Evolutionary conservation across 2,797 vertebrate species (phyloP).

Genomic region (Oceanodroma leucorhoa): DNA sequence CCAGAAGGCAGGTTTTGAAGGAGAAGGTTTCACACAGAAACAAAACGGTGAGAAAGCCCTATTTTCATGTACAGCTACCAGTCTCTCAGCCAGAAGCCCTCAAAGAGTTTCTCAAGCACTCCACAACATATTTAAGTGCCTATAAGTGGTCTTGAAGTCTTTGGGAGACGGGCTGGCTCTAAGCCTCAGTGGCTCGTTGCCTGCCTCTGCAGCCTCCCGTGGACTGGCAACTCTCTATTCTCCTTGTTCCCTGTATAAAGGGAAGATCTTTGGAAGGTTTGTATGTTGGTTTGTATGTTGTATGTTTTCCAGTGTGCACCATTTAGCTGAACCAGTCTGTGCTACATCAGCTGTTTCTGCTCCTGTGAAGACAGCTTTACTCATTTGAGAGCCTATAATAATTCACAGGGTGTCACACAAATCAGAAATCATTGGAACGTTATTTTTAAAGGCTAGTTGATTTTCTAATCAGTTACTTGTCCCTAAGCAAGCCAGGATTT

Average conservation of each 20-base stretch:
- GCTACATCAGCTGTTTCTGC: not conserved
- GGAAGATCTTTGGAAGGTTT: not conserved
- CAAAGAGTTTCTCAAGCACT: not conserved
- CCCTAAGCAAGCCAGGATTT: not conserved
- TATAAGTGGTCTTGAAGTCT: not conserved
- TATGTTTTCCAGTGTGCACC: not conserved
- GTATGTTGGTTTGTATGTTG: not conserved
- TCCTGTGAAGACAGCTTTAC: not conserved
- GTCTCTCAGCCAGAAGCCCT: not conserved
- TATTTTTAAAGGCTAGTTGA: not conserved
- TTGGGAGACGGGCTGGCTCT: not conserved
- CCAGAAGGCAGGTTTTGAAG: not conserved
- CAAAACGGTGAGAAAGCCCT: rapidly evolving
- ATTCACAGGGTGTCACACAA: not conserved
- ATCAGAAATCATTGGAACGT: not conserved
- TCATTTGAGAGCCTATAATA: not conserved
- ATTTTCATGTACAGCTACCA: not conserved
- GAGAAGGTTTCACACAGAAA: not conserved
- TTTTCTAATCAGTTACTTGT: not conserved
- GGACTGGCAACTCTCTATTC: not conserved
- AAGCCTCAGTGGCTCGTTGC: not conserved
- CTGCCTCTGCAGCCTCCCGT: not conserved
- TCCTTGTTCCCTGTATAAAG: not conserved
- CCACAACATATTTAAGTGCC: not conserved
- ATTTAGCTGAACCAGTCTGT: not conserved